These are phyloP conservation scores for Meliscaeva auricollis DNA, from an alignment of 2,888 invertebrate species.

Conservation along the genomic window DNA sequence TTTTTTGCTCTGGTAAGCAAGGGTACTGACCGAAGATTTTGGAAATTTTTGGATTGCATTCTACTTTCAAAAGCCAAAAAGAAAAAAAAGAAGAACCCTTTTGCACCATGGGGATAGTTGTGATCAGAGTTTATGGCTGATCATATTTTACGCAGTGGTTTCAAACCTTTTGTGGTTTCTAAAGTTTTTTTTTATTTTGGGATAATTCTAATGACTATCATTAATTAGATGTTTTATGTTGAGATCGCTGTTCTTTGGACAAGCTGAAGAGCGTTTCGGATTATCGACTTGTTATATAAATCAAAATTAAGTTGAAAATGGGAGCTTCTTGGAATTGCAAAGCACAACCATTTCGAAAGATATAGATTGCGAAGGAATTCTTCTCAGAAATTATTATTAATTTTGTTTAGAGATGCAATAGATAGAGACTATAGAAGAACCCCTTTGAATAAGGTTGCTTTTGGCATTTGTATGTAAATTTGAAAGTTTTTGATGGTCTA, in stretches of 20 bases:
- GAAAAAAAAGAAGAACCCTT: not conserved
- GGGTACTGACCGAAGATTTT: conserved; percentile 46
- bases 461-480: no score
- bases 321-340: conserved; percentile 42
- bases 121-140: conserved; percentile 66
- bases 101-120: conserved; percentile 72
- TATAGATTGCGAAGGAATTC: no score
- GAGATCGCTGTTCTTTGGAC: conserved; percentile 23
- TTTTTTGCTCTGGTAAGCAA: not conserved
- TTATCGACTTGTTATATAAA: conserved; percentile 41
- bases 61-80: not conserved
- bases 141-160: conserved; percentile 61
- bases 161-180: conserved; percentile 27
- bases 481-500: no score
- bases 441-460: no score
- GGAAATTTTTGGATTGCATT: conserved; percentile 39
- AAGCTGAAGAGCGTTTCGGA: conserved; percentile 23
- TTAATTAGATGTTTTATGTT: conserved; percentile 67
- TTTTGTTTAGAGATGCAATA: no score
- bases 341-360: not conserved
- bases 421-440: no score
- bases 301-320: conserved; percentile 34
- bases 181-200: conserved; percentile 47
- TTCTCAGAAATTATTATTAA: no score
- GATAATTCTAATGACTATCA: conserved; percentile 71